These are phyloP conservation scores for Crossocerus cetratus DNA, from an alignment of 2,888 invertebrate genomes.

Conservation along the genomic window DNA sequence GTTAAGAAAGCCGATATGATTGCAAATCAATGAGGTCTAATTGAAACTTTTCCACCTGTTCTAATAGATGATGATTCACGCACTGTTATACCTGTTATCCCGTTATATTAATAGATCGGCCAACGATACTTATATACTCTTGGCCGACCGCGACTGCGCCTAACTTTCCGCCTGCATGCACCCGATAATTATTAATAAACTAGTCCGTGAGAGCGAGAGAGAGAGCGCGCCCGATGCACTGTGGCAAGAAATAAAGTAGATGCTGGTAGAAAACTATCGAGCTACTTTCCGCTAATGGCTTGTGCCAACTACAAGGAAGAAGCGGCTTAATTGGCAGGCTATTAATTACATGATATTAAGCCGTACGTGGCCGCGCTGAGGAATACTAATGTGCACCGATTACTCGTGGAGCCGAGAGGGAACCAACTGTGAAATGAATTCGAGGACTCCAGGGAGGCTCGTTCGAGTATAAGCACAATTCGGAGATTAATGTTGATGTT, in stretches of 20 bases:
- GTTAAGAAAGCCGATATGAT: too few relatives aligned
- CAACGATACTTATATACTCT: too few relatives aligned
- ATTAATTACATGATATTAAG: background rate
- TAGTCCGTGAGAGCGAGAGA: background rate
- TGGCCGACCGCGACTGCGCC: background rate
- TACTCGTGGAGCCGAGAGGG: too few relatives aligned
- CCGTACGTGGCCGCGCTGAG: background rate
- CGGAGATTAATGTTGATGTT: too few relatives aligned
- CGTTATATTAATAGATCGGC: slow-evolving; percentile 2
- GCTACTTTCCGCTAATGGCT: too few relatives aligned
- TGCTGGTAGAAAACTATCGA: too few relatives aligned
- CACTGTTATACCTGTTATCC: slow-evolving; percentile 4
- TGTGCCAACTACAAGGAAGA: background rate
- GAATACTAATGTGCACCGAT: background rate
- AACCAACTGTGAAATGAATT: too few relatives aligned
- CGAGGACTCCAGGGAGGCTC: too few relatives aligned
- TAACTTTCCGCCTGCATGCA: background rate
- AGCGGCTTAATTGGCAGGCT: background rate
- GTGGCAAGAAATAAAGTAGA: too few relatives aligned
- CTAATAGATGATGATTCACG: background rate
- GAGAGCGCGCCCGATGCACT: background rate
- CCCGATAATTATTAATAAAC: slow-evolving; percentile 3
- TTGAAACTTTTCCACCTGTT: too few relatives aligned
- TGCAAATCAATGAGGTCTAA: too few relatives aligned
- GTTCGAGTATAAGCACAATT: too few relatives aligned